Base-by-base conservation (phyloP, 2,888 invertebrate genomes). In the Drosophila setosimentum region DNA sequence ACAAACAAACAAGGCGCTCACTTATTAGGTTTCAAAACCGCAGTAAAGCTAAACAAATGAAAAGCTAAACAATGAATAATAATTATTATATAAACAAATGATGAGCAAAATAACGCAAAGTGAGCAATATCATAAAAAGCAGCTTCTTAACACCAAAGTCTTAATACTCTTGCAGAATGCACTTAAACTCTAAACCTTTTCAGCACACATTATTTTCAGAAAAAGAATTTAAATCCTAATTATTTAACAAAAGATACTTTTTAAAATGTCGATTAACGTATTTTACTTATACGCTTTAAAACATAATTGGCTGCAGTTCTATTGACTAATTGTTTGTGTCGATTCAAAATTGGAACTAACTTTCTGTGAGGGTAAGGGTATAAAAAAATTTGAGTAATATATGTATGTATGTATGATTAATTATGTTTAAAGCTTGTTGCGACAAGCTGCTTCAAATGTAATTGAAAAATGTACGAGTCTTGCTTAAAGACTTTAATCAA, bases 21-120 rank as follows among this genome's bases (percentile, higher is more conserved):
- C 86, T 80, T 76, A 70, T 68, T 80, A 80, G 90, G 88, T 86
- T 86, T 81, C 79, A 80, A 82, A 79, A 83, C 76, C 86, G 76
- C 81, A 80, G 61, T 64, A 66, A 70, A 77, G 60, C 69, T 73
- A 73, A 81, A 70, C 57, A 77, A 73, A 71, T 72, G 76, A 78
- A 73, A 69, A 61, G 51, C n/a, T n/a, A n/a, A n/a, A n/a, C 62
- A 76, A 67, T 71, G 71, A 68, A 74, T 75, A 70, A 78, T 80
- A 74, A 76, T 72, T 73, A 73, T 83, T 76, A 75, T 82, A 75
- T 83, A 82, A 65, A 77, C 77, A 81, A 78, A 73, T 68, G 80
- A 82, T 88, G 83, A 88, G 78, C 80, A 73, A 78, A 74, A 55
- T 50, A 78, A 65, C 76, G 49, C 66, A 71, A 48, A 35, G 51